Evolutionary conservation across 2,888 invertebrate genomes (phyloP), one percentile per base, ranked within the genome.

Genomic region (Epirrhoe alternata): DNA sequence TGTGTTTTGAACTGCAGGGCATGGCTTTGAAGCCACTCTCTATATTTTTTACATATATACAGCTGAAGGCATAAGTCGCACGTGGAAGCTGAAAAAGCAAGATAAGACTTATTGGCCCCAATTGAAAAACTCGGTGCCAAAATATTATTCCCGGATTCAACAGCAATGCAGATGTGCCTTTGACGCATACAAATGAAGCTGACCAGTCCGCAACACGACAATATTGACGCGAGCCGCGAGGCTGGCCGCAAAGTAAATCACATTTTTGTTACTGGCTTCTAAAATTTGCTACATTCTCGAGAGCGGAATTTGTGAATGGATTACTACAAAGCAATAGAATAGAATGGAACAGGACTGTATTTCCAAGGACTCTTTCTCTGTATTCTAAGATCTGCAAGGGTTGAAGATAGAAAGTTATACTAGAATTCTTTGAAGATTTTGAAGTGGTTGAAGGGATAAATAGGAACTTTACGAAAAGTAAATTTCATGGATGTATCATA

Each of bases 141-240:
- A 88, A 86, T 84, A 86, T 83, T 74, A 77, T 75, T 75, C 72
- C 80, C 77, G 83, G 82, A 81, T 85, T 83, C 79, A 79, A 75
- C 88, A 79, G 86, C 89, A 89, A 81, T 91, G 90, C 90, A 90
- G 90, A 89, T 90, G 88, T 86, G 83, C 84, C 83, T 83, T 86
- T 86, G 77, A 85, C 86, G 84, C 86, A 83, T 86, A 83, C 81
- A 78, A 88, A 88, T 82, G 61, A 64, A 52, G 35, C 53, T 24
- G 64, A 61, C 30, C 33, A 17, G 33, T 55, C 55, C 60, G 60
- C 56, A 63, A 60, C 59, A 62, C 58, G 58, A 14, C 51, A 45
- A 38, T 65, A 56, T 61, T 63, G 61, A 69, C 65, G 35, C 57
- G 47, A 62, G 38, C 38, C 38, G 38, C 38, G 38, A 42, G 38